Evolutionary conservation across 2,888 invertebrate genomes (phyloP).

Genomic region (Mesochorus sp.): DNA sequence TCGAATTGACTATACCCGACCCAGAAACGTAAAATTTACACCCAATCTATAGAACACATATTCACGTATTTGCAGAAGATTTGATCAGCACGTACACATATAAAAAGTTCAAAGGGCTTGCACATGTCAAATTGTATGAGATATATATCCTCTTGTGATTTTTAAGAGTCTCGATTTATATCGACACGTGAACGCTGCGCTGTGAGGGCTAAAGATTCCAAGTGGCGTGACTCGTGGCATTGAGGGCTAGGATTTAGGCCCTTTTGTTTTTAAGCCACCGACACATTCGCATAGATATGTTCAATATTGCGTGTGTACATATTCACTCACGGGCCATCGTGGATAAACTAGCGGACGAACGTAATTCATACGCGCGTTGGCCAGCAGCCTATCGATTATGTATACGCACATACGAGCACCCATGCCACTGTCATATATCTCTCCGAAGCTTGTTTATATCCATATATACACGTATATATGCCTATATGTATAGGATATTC

Average conservation of each 20-base stretch:
- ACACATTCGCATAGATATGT: neutral
- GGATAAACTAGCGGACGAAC: slow-evolving; percentile 31
- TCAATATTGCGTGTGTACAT: slow-evolving; percentile 35
- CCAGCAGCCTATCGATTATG: slow-evolving; percentile 51
- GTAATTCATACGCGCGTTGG: slow-evolving; percentile 50
- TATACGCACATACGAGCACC: slow-evolving; percentile 28
- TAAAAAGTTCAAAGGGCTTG: too few relatives aligned
- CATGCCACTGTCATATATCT: slow-evolving; percentile 3
- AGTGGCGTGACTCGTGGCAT: neutral
- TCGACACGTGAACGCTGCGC: neutral
- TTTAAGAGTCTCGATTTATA: too few relatives aligned
- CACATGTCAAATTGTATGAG: too few relatives aligned
- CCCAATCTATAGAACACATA: too few relatives aligned
- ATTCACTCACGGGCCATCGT: slow-evolving; percentile 25
- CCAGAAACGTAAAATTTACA: too few relatives aligned
- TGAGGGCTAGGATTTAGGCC: neutral
- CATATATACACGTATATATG: slow-evolving; percentile 15
- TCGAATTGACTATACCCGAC: too few relatives aligned
- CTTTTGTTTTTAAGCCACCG: neutral
- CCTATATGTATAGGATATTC: neutral
- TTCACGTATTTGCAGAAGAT: too few relatives aligned
- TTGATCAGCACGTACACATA: too few relatives aligned
- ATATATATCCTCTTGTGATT: too few relatives aligned
- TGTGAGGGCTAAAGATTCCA: too few relatives aligned
- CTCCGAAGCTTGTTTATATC: slow-evolving; percentile 6